A percentile compares a stretch with the other conserved stretches of the same genome.
phyloP scores from a whole-genome alignment of 2,888 invertebrate genomes.

The Meiosimyza platycephala region DNA sequence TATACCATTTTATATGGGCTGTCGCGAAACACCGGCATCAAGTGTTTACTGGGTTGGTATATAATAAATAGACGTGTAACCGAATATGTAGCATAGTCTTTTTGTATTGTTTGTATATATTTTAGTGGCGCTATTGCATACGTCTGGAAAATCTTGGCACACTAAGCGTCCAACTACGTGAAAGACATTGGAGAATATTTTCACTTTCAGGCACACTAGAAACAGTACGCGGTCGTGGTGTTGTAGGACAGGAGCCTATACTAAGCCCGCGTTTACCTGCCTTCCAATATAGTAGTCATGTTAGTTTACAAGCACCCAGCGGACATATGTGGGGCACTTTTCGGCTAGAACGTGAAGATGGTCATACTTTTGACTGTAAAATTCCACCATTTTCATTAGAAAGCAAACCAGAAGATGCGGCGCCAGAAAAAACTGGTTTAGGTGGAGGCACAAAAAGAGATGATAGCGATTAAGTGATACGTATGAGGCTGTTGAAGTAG shows the following conservation, averaged over 20 bases:
- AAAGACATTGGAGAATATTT: slow-evolving; percentile 98
- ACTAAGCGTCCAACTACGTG: slow-evolving; percentile 89
- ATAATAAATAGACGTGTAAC: background rate
- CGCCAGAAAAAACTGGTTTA: slow-evolving; percentile 42
- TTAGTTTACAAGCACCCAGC: slow-evolving; percentile 95
- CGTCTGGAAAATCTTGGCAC: slow-evolving; percentile 93
- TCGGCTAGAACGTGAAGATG: slow-evolving; percentile 96
- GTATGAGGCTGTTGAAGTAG: slow-evolving; percentile 38
- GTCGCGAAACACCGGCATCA: slow-evolving; percentile 88
- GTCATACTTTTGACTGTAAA: slow-evolving; percentile 95
- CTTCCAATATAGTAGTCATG: slow-evolving; percentile 98
- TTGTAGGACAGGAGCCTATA: slow-evolving; percentile 98
- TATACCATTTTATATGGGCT: slow-evolving; percentile 98
- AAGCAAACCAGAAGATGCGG: slow-evolving; percentile 83
- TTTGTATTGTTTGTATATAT: slow-evolving; percentile 38
- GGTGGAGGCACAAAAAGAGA: slow-evolving; percentile 20
- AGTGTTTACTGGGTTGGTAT: slow-evolving; percentile 82
- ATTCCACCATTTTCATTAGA: slow-evolving; percentile 98
- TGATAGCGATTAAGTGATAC: slow-evolving; percentile 19
- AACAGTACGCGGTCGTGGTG: slow-evolving; percentile 91
- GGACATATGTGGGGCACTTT: slow-evolving; percentile 93
- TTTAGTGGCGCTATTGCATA: slow-evolving; percentile 97
- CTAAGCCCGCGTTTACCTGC: slow-evolving; percentile 89
- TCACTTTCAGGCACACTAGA: slow-evolving; percentile 93
- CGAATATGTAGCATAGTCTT: background rate